Conservation (phyloP, 2,113 vertebrate genomes). For the Protomyctophum bolini region DNA sequence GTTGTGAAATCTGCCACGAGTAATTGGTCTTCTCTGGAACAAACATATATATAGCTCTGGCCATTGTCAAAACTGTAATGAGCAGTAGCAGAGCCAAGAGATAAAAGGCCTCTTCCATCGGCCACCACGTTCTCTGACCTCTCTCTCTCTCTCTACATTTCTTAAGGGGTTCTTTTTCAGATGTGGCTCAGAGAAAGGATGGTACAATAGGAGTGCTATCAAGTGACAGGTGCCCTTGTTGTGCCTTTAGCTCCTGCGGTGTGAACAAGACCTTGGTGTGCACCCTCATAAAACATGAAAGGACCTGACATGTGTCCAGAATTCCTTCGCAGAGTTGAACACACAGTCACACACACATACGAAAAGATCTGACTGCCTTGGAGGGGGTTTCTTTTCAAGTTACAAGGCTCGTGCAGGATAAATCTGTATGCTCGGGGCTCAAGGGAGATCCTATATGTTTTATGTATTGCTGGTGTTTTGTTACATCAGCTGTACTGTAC, state of each 20-base stretch:
- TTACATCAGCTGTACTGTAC: neutral
- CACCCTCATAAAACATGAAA: constrained; percentile 73
- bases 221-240: constrained; percentile 72
- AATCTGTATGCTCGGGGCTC: neutral
- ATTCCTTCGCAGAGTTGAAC: constrained; percentile 33
- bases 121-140: neutral
- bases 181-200: constrained; percentile 54
- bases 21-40: constrained; percentile 30
- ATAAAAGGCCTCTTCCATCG: constrained; percentile 41
- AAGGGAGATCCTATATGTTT: constrained; percentile 22
- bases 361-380: neutral
- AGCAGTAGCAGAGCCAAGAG: constrained; percentile 17
- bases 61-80: constrained; percentile 28
- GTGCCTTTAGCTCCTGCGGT: constrained; percentile 66
- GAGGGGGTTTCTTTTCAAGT: constrained; percentile 7
- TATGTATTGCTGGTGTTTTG: constrained; percentile 12
- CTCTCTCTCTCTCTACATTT: constrained; percentile 16
- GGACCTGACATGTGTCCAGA: constrained; percentile 63
- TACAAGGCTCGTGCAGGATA: constrained; percentile 9
- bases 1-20: constrained; percentile 10
- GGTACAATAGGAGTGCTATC: constrained; percentile 66
- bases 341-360: constrained; percentile 6
- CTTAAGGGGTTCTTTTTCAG: constrained; percentile 57
- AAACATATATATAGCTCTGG: constrained; percentile 22
- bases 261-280: constrained; percentile 65